Evolutionary conservation across 2,797 vertebrate species (phyloP), one percentile per base, ranked within the genome.

Genomic region (Cynodonichthys magdalenae): DNA sequence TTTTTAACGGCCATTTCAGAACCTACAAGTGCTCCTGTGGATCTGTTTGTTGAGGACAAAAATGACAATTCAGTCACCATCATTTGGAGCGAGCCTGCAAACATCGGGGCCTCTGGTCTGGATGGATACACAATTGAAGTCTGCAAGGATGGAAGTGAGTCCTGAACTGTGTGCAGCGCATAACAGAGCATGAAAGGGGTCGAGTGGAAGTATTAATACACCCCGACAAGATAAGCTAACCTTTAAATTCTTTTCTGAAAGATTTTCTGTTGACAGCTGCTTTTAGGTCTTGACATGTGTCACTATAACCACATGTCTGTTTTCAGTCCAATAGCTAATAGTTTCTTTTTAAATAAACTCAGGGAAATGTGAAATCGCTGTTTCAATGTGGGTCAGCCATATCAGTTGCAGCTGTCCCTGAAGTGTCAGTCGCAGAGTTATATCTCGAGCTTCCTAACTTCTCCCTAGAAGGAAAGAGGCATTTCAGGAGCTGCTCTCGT

Each of bases 91-190:
- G 92, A 94, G 57, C 96, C 96, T 0, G 94, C 95, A 83, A 90
- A 59, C n/a, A 83, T 90, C 0, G 96, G 96, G 34, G 41, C 4
- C 3, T 56, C 89, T 0, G 94, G 93, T n/a, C 83, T 98, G 75
- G 95, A 97, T 57, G 98, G 98, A 71, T 99, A 98, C 24, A 20
- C 87, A 55, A 90, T 99, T 86, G 96, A 99, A 79, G 63, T 94
- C 78, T 89, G 94, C 93, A 94, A 94, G 87, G 95, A 98, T 29
- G 96, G 96, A 95, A 94, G 97, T 99, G 93, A 91, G 97, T 90
- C 56, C 24, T 2, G 24, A 24, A 71, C 46, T 31, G 44, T 53
- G 58, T 55, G 60, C 50, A 50, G n/a, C 20, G 1, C 29, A 8
- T 7, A 11, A 52, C 49, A 36, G 15, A 29, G 50, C 61, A 47